Evolutionary conservation across 1,140 invertebrate species (phyloP), one percentile per base, ranked within the genome.

Genomic region (Sycobia sp.): DNA sequence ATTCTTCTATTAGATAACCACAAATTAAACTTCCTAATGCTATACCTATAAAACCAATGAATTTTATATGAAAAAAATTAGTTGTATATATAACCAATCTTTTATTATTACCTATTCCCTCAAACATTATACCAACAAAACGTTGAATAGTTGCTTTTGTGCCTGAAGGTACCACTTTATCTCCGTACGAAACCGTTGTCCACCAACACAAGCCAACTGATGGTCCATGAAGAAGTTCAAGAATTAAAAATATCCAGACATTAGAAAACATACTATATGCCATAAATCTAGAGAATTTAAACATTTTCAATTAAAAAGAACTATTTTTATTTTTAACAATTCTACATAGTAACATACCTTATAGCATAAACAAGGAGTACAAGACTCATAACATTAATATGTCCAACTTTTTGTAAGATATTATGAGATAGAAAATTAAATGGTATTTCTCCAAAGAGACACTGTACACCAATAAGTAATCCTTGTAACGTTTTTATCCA

Each of bases 151-250:
- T 96, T 3, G 91, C 90, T 76, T 93, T 90, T 1, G 90, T 92
- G 11, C 94, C 94, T 1, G 88, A 84, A n/a, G 93, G 92, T 5
- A 93, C 88, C 2, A 95, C 87, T 67, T 90, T 87, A 74, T 89
- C 92, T 1, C 93, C 93, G 79, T 95, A 96, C 0, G 91, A 92
- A 9, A 93, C 89, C 88, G 96, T 94, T 9, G 92, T 89, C 0
- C 93, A 87, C 82, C 94, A 97, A 73, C 93, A 92, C 61, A 97
- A 83, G 11, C 94, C 94, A 74, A 93, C 93, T 0, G 94, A 94
- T 9, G 95, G 80, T 14, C 94, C 93, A 80, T 96, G 93, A 8
- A 93, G 79, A 56, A 94, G 75, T 79, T 97, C 95, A 29, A 97
- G 87, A 3, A 93, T 88, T 55, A 97, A 80, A 51, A 91, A 87